Evolutionary conservation across 2,888 invertebrate species (phyloP).

Genomic region (Agriopis marginaria): DNA sequence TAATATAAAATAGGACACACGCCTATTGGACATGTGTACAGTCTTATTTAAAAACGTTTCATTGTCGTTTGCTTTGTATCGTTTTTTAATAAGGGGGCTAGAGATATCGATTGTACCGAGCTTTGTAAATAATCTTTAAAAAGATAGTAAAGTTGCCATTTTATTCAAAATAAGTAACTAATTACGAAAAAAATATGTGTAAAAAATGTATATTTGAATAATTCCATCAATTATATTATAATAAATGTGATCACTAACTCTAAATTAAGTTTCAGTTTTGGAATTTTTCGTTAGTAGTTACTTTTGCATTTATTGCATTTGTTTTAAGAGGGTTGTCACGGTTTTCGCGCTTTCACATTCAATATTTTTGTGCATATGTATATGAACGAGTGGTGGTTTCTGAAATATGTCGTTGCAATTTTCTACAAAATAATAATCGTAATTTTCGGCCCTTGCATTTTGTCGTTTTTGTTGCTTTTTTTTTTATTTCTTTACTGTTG

Average conservation of each 20-base stretch:
- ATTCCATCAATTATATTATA: neutral
- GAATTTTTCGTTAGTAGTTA: neutral
- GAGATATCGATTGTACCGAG: constrained; percentile 24
- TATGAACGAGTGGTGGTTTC: neutral
- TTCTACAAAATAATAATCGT: neutral
- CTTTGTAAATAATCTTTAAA: constrained; percentile 8
- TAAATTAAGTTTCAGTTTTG: neutral
- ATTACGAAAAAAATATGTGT: neutral
- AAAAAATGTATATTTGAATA: neutral
- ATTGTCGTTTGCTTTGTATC: no score
- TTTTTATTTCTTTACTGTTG: no score
- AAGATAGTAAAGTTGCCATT: neutral
- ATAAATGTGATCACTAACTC: neutral
- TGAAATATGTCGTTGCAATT: neutral
- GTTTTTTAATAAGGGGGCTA: neutral
- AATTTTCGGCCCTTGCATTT: no score
- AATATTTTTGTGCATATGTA: no score
- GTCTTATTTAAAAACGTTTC: no score
- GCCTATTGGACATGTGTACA: no score
- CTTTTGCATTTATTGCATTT: constrained; percentile 5
- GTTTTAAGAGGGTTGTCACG: neutral
- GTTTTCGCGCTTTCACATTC: neutral
- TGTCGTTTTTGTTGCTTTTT: no score
- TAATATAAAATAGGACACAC: no score
- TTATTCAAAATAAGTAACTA: neutral